phyloP scores from a whole-genome alignment of 2,888 invertebrate genomes.

The Heteromurus nitidus region DNA sequence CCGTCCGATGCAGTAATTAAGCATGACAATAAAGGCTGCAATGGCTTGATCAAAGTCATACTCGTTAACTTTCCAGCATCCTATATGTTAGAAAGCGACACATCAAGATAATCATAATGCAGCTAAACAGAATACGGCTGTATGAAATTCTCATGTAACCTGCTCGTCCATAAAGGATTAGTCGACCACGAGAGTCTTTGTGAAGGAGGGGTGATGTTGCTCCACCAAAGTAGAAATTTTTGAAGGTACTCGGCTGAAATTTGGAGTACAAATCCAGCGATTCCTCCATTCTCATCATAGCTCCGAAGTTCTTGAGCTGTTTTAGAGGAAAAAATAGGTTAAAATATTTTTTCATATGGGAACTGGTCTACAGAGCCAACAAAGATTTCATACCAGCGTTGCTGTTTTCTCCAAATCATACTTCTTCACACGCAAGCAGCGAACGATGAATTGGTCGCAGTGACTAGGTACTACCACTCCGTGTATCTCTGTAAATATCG shows the following conservation, averaged over 20 bases:
- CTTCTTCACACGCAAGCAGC: conserved; percentile 32
- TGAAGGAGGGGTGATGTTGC: not conserved
- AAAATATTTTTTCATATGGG: too few species aligned
- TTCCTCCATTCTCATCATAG: conserved; percentile 17
- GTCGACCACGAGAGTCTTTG: conserved; percentile 4
- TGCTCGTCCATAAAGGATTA: conserved; percentile 13
- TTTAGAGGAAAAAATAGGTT: too few species aligned
- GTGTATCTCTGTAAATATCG: conserved; percentile 13
- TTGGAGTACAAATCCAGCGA: conserved; percentile 22
- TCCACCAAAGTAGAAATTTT: conserved; percentile 18
- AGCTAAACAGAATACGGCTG: not conserved
- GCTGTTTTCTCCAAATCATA: conserved; percentile 21
- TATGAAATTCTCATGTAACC: not conserved
- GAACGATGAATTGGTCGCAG: conserved; percentile 27
- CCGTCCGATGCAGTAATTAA: conserved; percentile 11
- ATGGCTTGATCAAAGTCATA: conserved; percentile 21
- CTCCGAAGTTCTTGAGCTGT: conserved; percentile 27
- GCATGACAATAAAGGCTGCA: conserved; percentile 18
- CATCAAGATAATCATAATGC: not conserved
- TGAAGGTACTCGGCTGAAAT: conserved; percentile 24
- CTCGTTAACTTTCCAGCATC: not conserved
- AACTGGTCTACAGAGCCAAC: too few species aligned
- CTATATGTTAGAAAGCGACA: too few species aligned
- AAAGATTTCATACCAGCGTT: conserved; percentile 12
- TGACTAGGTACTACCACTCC: conserved; percentile 7